Evolutionary conservation across 2,797 vertebrate species (phyloP), one percentile per base, ranked within the genome.

Genomic region (Hephaestus fuliginosus): DNA sequence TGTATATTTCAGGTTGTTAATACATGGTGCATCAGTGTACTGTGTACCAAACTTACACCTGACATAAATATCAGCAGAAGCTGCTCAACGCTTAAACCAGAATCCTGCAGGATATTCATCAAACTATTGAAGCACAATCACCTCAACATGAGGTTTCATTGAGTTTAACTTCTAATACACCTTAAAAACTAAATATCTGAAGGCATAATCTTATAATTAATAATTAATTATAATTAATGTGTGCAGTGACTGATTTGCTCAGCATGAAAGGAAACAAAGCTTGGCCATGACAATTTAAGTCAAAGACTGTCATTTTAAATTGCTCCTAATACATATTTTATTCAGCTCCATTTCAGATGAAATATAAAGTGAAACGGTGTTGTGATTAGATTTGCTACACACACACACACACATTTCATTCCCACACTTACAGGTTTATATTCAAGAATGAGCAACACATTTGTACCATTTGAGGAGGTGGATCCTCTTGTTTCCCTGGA

Each of bases 401-500:
- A 22, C 14, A 36, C 22, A 22, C 14, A 33, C 5, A 43, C 25
- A 65, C 18, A 48, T 57, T 25, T 58, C 12, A 49, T 69, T 52
- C 44, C 10, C 13, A 39, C 46, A n/a, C 43, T 53, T 15, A 39
- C 30, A 63, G 18, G 18, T 78, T 73, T 14, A 13, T 8, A 51
- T 56, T 75, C 8, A 36, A 70, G 7, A 64, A 5, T 51, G 17
- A 15, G 1, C 11, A 22, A 65, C 0, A 46, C 46, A 22, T 30
- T 71, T 94, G 94, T 96, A 99, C 98, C 98, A 99, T 96, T 98
- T 98, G 89, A 99, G 95, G 82, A 99, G 96, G 84, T 99, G 97
- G 92, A 98, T 98, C 91, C 98, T 96, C 94, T 99, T 99, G 95
- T 99, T 99, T 91, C 98, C 98, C 91, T 99, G 98, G 92, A 99